A percentile compares a stretch with the other conserved stretches of the same genome.
phyloP scores from a whole-genome alignment of 2,888 invertebrate species.

The Hipparchia sbordonii region DNA sequence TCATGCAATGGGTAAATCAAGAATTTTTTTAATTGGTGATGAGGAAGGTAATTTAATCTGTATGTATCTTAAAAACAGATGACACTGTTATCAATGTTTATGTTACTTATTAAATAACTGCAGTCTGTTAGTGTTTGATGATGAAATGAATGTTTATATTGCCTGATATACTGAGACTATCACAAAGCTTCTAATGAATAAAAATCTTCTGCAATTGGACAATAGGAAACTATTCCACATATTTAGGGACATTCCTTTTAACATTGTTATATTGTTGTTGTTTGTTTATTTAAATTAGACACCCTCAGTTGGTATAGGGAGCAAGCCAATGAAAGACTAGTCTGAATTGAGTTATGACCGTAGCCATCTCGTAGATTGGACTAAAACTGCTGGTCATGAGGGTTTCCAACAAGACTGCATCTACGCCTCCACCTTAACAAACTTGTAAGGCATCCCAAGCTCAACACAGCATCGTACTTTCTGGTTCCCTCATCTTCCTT shows the following conservation, averaged over 20 bases:
- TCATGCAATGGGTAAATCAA: no score
- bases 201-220: background rate
- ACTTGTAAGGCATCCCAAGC: constrained; percentile 79
- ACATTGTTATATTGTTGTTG: background rate
- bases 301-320: constrained; percentile 75
- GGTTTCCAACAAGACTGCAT: constrained; percentile 85
- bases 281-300: constrained; percentile 21
- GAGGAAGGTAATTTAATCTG: no score
- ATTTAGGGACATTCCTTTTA: background rate
- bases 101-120: background rate
- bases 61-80: no score
- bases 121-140: background rate
- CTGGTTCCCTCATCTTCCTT: constrained; percentile 89
- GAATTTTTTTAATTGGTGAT: no score
- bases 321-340: constrained; percentile 89
- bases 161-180: background rate
- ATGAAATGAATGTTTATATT: background rate
- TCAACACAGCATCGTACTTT: constrained; percentile 80
- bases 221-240: background rate
- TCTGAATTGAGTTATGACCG: constrained; percentile 92
- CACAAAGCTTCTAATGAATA: no score
- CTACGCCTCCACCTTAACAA: constrained; percentile 73
- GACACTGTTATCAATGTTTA: no score
- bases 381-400: constrained; percentile 88
- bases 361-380: constrained; percentile 88